Conservation (phyloP, 2,797 vertebrate species). For the Pteronotus mesoamericanus region DNA sequence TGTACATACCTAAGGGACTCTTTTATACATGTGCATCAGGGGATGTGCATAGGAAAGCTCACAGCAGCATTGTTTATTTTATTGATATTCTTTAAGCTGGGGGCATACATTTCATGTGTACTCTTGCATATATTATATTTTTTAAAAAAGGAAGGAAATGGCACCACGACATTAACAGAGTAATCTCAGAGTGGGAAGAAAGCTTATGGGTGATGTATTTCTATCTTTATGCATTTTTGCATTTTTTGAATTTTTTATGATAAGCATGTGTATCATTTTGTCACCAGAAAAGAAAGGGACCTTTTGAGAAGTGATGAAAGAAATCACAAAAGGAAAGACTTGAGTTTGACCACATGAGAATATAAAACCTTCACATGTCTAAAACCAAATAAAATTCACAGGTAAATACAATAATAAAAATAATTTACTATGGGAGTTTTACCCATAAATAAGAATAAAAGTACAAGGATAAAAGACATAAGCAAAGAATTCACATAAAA, state of each 20-base stretch:
- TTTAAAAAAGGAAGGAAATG: neutral
- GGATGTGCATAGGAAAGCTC: neutral
- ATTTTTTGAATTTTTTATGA: neutral
- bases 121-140: neutral
- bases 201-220: neutral
- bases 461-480: neutral
- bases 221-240: neutral
- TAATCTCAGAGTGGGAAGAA: neutral
- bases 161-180: neutral
- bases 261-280: neutral
- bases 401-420: neutral
- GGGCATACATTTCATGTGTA: neutral
- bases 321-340: neutral
- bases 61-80: neutral
- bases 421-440: neutral
- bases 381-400: neutral
- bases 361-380: neutral
- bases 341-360: neutral
- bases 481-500: neutral
- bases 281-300: neutral
- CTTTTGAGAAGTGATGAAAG: neutral
- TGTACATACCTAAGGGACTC: neutral
- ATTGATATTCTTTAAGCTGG: neutral
- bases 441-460: neutral
- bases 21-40: fast-evolving